phyloP scores from a whole-genome alignment of 2,888 invertebrate genomes.

The Stenchaetothrips biformis region DNA sequence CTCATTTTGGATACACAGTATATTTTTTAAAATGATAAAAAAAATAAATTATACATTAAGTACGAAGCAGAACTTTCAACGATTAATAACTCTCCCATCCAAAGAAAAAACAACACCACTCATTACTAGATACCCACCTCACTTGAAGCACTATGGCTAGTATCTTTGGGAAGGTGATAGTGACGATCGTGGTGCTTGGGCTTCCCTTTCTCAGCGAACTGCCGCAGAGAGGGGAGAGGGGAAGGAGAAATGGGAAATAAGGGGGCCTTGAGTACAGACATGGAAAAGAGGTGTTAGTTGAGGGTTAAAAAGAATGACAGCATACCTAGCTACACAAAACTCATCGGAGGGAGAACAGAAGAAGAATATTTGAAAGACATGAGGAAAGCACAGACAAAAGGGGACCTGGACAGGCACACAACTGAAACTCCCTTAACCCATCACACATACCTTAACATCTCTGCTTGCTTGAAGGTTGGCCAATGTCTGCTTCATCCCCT shows the following conservation, averaged over 20 bases:
- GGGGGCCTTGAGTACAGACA: conserved; percentile 15
- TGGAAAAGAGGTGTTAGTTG: conserved; percentile 13
- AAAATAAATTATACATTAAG: background rate
- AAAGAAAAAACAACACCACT: background rate
- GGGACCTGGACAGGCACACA: background rate
- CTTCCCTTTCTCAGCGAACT: conserved; percentile 6
- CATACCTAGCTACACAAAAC: background rate
- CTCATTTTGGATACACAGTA: conserved; percentile 4
- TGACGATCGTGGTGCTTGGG: conserved; percentile 16
- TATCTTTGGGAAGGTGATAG: conserved; percentile 19
- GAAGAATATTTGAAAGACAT: background rate
- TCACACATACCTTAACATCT: conserved; percentile 79
- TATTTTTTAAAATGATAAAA: conserved; percentile 4
- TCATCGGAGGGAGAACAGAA: background rate
- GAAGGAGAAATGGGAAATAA: conserved; percentile 9
- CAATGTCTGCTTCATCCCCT: conserved; percentile 92
- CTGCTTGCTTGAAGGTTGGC: conserved; percentile 90
- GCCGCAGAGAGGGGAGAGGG: conserved; percentile 2
- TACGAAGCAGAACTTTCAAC: background rate
- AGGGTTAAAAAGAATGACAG: conserved; percentile 8
- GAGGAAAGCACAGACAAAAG: background rate
- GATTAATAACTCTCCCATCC: background rate
- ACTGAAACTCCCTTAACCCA: conserved; percentile 8
- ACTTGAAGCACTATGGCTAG: conserved; percentile 18
- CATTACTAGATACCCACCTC: conserved; percentile 1